phyloP scores from a whole-genome alignment of 2,888 invertebrate genomes.

The Leucophenga maculata region DNA sequence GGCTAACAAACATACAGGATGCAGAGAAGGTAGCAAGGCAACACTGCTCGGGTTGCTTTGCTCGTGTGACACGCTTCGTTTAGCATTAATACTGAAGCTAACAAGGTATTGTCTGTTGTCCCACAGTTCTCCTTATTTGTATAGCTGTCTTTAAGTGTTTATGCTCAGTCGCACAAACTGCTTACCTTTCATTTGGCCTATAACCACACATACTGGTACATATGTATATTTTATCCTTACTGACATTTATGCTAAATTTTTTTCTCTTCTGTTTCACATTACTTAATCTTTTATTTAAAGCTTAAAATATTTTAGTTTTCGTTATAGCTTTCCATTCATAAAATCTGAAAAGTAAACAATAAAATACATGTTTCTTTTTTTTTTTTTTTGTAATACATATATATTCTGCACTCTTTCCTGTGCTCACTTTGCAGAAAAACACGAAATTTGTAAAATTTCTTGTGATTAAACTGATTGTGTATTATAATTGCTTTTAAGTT shows the following conservation, averaged over 20 bases:
- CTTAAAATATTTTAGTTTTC: too few species aligned
- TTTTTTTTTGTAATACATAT: too few species aligned
- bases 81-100: slow-evolving; percentile 8
- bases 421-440: too few species aligned
- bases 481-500: too few species aligned
- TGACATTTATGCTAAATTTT: not conserved
- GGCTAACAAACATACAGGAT: slow-evolving; percentile 24
- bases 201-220: not conserved
- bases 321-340: too few species aligned
- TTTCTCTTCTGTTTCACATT: not conserved
- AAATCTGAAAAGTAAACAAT: too few species aligned
- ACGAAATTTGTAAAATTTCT: too few species aligned
- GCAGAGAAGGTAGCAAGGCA: not conserved
- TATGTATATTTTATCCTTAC: not conserved
- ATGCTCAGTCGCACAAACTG: too few species aligned
- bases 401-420: too few species aligned
- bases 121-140: not conserved
- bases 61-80: not conserved
- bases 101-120: not conserved
- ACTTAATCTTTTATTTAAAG: too few species aligned
- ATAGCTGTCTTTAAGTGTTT: slow-evolving; percentile 1
- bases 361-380: too few species aligned
- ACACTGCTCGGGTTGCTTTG: not conserved
- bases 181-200: not conserved
- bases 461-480: too few species aligned